Conservation (phyloP, 2,888 invertebrate genomes). For the Chironomus tentans region DNA sequence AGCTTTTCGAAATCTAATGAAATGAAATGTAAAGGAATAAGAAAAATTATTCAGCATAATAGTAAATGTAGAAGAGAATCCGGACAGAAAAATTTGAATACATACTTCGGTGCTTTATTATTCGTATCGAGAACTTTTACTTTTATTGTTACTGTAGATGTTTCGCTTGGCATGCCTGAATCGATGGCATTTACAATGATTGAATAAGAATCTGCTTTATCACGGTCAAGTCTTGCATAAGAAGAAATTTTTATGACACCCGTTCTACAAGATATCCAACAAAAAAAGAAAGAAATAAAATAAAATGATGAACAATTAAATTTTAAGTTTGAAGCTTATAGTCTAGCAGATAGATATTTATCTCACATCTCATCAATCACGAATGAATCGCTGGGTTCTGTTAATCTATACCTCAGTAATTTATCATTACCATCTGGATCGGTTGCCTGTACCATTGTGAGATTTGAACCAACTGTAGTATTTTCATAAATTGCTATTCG, state of each 20-base stretch:
- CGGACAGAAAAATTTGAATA: neutral
- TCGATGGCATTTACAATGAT: slow-evolving; percentile 67
- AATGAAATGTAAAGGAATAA: neutral
- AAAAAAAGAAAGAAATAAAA: too few relatives aligned
- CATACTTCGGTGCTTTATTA: slow-evolving; percentile 61
- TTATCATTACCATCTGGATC: slow-evolving; percentile 71
- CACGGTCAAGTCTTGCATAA: slow-evolving; percentile 63
- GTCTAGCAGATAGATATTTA: slow-evolving; percentile 25
- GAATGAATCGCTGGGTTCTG: slow-evolving; percentile 70
- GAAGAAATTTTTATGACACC: slow-evolving; percentile 62
- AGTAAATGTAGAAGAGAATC: neutral
- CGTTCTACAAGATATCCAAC: slow-evolving; percentile 42
- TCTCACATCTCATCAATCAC: slow-evolving; percentile 59
- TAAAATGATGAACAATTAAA: neutral
- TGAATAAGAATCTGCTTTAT: slow-evolving; percentile 56
- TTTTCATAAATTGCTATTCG: slow-evolving; percentile 62
- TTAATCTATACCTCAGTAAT: slow-evolving; percentile 58
- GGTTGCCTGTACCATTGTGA: slow-evolving; percentile 61
- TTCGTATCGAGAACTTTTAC: slow-evolving; percentile 68
- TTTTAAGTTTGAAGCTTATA: neutral
- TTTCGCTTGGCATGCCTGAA: slow-evolving; percentile 63
- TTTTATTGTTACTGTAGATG: slow-evolving; percentile 65
- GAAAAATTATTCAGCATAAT: neutral
- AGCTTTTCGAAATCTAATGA: neutral
- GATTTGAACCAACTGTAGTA: slow-evolving; percentile 56